phyloP scores from a whole-genome alignment of 2,888 invertebrate species.

The Hyppa rectilinea region DNA sequence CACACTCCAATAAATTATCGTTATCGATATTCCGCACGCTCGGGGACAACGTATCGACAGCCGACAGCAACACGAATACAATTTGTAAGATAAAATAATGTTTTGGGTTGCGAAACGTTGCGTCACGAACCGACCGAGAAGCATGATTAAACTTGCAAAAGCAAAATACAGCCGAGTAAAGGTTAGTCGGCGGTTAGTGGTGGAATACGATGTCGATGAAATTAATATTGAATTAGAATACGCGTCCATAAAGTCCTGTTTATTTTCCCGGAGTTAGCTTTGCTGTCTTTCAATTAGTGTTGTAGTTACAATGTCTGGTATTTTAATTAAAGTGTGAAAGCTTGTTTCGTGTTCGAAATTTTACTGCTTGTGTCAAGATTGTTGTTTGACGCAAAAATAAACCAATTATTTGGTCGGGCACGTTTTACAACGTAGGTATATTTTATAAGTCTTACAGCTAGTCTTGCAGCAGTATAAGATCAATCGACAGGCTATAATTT shows the following conservation, averaged over 20 bases:
- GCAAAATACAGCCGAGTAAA: slow-evolving; percentile 89
- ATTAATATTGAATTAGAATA: slow-evolving; percentile 39
- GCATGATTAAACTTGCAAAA: slow-evolving; percentile 91
- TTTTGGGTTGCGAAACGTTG: slow-evolving; percentile 89
- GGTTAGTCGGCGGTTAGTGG: slow-evolving; percentile 83
- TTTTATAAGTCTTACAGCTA: neutral
- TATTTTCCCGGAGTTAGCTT: slow-evolving; percentile 14
- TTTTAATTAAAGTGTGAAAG: slow-evolving; percentile 26
- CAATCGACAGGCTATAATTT: neutral
- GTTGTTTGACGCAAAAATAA: neutral
- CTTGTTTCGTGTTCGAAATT: slow-evolving; percentile 1
- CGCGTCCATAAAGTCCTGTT: slow-evolving; percentile 15
- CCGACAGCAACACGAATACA: slow-evolving; percentile 84
- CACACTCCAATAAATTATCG: slow-evolving; percentile 67
- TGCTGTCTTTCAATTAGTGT: slow-evolving; percentile 28
- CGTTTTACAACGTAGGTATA: neutral
- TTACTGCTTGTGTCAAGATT: slow-evolving; percentile 9
- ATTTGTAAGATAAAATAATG: slow-evolving; percentile 90
- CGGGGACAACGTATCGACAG: slow-evolving; percentile 76
- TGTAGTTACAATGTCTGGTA: slow-evolving; percentile 2
- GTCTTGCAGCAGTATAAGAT: neutral
- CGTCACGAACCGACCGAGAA: slow-evolving; percentile 87
- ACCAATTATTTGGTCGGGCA: neutral
- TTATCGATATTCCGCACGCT: slow-evolving; percentile 70
- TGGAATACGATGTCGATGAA: slow-evolving; percentile 68